A percentile compares a stretch with the other conserved stretches of the same genome.
phyloP scores from a whole-genome alignment of 2,113 vertebrate species.

The Colius striatus region DNA sequence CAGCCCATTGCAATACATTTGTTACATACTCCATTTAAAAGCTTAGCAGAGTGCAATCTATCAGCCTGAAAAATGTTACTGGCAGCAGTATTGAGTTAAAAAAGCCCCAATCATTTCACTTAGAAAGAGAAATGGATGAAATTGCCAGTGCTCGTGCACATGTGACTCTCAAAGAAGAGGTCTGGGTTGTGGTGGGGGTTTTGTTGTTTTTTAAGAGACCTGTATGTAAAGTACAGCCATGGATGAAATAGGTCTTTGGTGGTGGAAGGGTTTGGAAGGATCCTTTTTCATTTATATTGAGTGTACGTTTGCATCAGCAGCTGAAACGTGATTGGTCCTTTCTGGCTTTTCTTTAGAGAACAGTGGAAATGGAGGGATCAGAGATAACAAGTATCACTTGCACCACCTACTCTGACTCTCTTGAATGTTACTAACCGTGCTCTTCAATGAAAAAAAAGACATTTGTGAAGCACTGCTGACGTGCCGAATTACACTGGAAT shows the following conservation, averaged over 20 bases:
- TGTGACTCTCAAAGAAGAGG: neutral
- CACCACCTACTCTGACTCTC: neutral
- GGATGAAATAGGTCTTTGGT: neutral
- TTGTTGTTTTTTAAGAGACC: neutral
- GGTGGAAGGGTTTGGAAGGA: neutral
- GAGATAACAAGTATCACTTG: neutral
- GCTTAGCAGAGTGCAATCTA: neutral
- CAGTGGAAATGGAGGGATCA: neutral
- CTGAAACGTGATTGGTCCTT: neutral
- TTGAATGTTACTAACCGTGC: neutral
- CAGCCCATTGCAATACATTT: neutral
- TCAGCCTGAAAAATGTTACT: neutral
- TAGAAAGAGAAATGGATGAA: conserved; percentile 7
- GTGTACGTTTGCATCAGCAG: neutral
- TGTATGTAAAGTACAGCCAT: neutral
- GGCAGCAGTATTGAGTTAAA: neutral
- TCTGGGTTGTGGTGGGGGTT: neutral
- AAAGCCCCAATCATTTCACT: neutral
- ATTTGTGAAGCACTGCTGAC: neutral
- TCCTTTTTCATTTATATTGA: neutral
- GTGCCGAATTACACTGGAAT: neutral
- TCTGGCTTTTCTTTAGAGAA: neutral
- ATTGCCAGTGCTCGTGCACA: neutral
- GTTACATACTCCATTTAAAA: neutral
- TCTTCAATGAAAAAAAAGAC: neutral